Evolutionary conservation across 2,113 vertebrate species (phyloP), one percentile per base, ranked within the genome.

Genomic region (Empidonax traillii): DNA sequence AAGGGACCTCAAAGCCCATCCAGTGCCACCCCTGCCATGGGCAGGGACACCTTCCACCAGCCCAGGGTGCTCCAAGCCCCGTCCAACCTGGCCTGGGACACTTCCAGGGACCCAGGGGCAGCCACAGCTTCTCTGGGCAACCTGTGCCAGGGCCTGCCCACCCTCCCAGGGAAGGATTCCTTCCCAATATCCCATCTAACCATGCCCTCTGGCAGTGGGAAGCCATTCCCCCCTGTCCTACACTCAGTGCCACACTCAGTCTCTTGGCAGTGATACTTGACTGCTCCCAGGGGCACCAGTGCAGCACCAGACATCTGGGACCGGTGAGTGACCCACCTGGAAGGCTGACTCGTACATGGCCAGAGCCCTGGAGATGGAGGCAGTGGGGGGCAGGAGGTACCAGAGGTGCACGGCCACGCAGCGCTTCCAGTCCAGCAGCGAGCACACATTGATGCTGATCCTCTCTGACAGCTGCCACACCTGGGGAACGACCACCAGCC

Each of bases 351-450:
- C 98, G 0, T 99, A 99, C 97, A 97, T 97, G 78, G 94, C 78
- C 4, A 99, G 99, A 4, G 99, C 98, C 71, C 97, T 98, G 49
- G 99, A 98, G 77, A 99, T 98, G 2, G 99, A 99, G 22, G 99
- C 99, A 0, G 99, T 99, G 8, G 99, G 99, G 3, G 99, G 99
- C 73, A 99, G 97, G 97, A 99, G 98, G 98, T 99, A 99, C 99
- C 99, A 99, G 18, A 99, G 98, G 88, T 99, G 99, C 15, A 99
- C 84, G 2, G 98, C 99, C 18, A 99, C 7, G 16, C 98, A 98
- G 11, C 99, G 99, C 93, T 99, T 99, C 99, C 99, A 99, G 93
- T 99, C 99, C 93, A 99, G 91, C 94, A 98, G 97, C 0, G 97
- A 98, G 92, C 99, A 99, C 10, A 99, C 98, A 1, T 99, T 99